phyloP scores from a whole-genome alignment of 2,888 invertebrate species.

The Drosophila ustulata region DNA sequence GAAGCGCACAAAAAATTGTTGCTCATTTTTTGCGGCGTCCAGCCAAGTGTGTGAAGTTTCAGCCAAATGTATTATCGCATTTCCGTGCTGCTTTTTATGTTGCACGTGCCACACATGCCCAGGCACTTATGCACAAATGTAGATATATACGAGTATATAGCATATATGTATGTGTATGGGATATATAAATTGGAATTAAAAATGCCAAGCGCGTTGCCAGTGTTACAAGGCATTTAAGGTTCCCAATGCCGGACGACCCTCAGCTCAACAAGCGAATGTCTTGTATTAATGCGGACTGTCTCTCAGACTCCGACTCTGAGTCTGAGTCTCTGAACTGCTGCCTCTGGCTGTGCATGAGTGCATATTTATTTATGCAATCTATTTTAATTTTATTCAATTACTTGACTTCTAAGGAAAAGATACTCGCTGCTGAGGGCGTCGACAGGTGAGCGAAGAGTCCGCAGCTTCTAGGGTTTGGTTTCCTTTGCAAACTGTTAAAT shows the following conservation, averaged over 20 bases:
- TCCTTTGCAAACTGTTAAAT: slow-evolving; percentile 3
- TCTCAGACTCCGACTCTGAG: not conserved
- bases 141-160: not conserved
- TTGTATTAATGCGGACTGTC: slow-evolving; percentile 12
- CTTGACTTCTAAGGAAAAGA: slow-evolving; percentile 23
- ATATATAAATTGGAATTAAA: slow-evolving; percentile 63
- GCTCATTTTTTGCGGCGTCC: slow-evolving; percentile 18
- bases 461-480: slow-evolving; percentile 3
- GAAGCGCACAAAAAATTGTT: not conserved
- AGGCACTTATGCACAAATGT: not conserved
- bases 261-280: slow-evolving; percentile 12
- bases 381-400: slow-evolving; percentile 53
- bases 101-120: slow-evolving; percentile 46
- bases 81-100: slow-evolving; percentile 57
- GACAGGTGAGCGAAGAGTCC: slow-evolving; percentile 6
- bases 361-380: slow-evolving; percentile 55
- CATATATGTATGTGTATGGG: slow-evolving; percentile 3
- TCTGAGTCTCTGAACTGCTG: not conserved
- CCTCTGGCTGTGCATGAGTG: slow-evolving; percentile 26
- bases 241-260: slow-evolving; percentile 13
- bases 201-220: slow-evolving; percentile 71
- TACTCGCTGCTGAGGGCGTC: not conserved
- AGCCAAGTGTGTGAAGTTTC: slow-evolving; percentile 49
- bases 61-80: slow-evolving; percentile 51
- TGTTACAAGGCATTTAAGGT: slow-evolving; percentile 64